Percentiles rank a stretch among this genome's conserved stretches.
Conservation (phyloP, 2,888 invertebrate genomes). For the Cataglyphis livida region DNA sequence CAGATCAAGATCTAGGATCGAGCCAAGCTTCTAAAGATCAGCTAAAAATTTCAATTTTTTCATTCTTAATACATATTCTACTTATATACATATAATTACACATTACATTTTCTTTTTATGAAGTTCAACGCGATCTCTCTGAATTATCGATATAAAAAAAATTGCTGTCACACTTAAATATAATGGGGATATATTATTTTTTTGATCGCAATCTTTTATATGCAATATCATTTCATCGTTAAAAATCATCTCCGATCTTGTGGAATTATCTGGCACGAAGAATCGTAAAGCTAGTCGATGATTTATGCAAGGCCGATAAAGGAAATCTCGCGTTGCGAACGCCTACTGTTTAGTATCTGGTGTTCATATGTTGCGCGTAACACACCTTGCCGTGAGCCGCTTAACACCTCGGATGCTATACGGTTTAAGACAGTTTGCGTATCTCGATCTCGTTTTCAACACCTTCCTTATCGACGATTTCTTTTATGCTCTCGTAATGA, state of each 20-base stretch:
- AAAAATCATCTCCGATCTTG: conserved; percentile 47
- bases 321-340: conserved; percentile 66
- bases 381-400: conserved; percentile 59
- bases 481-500: conserved; percentile 79
- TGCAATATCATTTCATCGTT: conserved; percentile 25
- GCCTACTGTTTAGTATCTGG: conserved; percentile 62
- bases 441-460: conserved; percentile 84
- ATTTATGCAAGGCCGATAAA: conserved; percentile 70
- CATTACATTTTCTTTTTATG: neutral
- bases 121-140: neutral
- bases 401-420: conserved; percentile 80
- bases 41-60: neutral
- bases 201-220: neutral
- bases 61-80: neutral
- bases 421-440: conserved; percentile 64
- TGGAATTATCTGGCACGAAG: conserved; percentile 2
- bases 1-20: conserved; percentile 14
- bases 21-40: neutral
- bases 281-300: conserved; percentile 46
- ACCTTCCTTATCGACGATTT: conserved; percentile 84
- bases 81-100: neutral
- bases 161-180: neutral
- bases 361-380: conserved; percentile 37
- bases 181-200: conserved; percentile 12
- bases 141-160: neutral